Evolutionary conservation across 2,888 invertebrate genomes (phyloP), one percentile per base, ranked within the genome.

Genomic region (Lutraria lutraria): DNA sequence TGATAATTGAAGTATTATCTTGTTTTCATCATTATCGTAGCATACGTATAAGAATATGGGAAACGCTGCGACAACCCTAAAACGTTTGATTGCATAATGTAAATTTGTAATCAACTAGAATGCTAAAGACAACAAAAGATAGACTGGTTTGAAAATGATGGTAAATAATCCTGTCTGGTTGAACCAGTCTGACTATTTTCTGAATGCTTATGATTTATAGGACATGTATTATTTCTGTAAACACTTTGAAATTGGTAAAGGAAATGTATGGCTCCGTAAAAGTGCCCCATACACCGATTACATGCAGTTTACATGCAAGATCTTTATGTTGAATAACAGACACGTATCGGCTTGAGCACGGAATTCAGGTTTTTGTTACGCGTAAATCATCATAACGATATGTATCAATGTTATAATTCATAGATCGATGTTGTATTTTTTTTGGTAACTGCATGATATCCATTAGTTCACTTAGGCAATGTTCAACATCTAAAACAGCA

Each of bases 21-120:
- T 6, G 2, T 16, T 68, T 68, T 63, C 86, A 68, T 81, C 81
- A 68, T 16, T 43, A 15, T n/a, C 54, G 21, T 54, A 21, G 25
- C 25, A 53, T 76, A 31, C 13, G 81, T 29, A 21, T n/a, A 68
- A 68, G 63, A 81, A 81, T 81, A 86, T 81, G 86, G 86, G 86
- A 86, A 81, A n/a, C 80, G 25, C 63, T 60, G 43, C 72, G 53
- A 84, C 53, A 63, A 72, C 53, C 84, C 29, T 76, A 84, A 84
- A 76, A 53, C 19, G 76, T 83, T 76, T 76, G 34, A 76, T 76
- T 76, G 76, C 31, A 31, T 76, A 76, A 76, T 31, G 15, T 31
- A 16, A 31, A 76, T 76, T 31, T 16, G 29, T 19, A 76, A 19
- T 76, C 31, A 76, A 34, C 34, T 16, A 76, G 34, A 76, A 76